These are phyloP conservation scores for Tipula confusa DNA, from an alignment of 2,888 invertebrate genomes.

Conservation along the genomic window DNA sequence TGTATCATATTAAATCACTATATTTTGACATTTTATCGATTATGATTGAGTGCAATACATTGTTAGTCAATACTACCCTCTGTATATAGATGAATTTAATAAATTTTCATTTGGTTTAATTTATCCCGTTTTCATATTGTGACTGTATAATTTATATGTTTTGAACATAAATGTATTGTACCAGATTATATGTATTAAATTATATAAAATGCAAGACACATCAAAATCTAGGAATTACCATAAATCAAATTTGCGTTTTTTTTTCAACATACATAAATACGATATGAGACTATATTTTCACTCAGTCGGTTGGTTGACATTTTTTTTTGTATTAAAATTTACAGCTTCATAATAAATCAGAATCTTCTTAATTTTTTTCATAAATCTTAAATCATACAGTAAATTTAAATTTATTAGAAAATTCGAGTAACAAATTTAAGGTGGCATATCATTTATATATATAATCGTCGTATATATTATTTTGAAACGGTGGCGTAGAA, in stretches of 20 bases:
- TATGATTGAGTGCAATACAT: neutral
- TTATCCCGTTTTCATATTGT: neutral
- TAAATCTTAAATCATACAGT: neutral
- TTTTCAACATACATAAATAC: neutral
- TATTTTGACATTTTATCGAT: neutral
- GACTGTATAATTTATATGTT: neutral
- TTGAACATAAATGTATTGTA: neutral
- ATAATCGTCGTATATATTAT: neutral
- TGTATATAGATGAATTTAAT: neutral
- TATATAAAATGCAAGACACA: neutral
- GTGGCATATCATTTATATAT: neutral
- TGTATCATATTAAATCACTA: neutral
- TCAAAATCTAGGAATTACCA: neutral
- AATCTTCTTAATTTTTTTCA: constrained; percentile 4
- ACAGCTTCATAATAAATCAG: constrained; percentile 16
- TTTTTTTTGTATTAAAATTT: neutral
- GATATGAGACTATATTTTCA: neutral
- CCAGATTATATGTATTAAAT: neutral
- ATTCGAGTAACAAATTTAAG: neutral
- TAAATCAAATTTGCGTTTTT: neutral
- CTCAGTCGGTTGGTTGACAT: neutral
- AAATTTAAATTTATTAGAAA: neutral
- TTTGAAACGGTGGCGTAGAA: neutral
- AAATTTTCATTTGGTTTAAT: neutral
- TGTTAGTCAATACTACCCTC: neutral